These are phyloP conservation scores for Carollia perspicillata DNA, from an alignment of 2,113 vertebrate genomes.

Conservation along the genomic window DNA sequence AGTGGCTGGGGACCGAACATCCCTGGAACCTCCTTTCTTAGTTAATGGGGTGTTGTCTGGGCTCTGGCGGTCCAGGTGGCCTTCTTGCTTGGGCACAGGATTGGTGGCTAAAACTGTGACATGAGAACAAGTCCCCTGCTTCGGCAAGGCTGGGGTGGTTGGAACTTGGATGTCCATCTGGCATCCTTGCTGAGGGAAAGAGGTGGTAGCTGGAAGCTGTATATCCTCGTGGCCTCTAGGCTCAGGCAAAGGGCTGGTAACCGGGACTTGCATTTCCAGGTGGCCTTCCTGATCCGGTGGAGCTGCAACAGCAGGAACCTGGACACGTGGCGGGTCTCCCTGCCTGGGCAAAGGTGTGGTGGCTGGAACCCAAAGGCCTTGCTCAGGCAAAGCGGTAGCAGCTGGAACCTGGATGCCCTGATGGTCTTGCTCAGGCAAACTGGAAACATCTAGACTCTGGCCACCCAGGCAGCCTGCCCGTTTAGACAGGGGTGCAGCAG, in stretches of 20 bases:
- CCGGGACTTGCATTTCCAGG: background rate
- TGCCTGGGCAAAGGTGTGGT: background rate
- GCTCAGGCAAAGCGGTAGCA: background rate
- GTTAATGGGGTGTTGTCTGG: background rate
- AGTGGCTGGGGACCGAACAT: background rate
- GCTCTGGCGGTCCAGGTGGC: background rate
- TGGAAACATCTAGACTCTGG: background rate
- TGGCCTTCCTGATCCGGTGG: background rate
- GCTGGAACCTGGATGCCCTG: background rate
- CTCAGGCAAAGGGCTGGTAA: background rate
- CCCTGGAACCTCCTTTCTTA: background rate
- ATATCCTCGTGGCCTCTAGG: accelerated
- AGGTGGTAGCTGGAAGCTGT: background rate
- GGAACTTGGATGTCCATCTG: background rate
- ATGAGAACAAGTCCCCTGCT: background rate
- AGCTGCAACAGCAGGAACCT: background rate
- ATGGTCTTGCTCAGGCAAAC: background rate
- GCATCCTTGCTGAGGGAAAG: background rate
- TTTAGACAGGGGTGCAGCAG: conserved; percentile 51
- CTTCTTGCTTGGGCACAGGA: background rate
- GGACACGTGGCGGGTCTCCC: background rate
- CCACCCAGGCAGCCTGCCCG: background rate
- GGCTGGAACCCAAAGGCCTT: background rate
- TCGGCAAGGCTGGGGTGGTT: background rate
- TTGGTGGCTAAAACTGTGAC: background rate